Conservation (phyloP, 2,113 vertebrate genomes). For the Picathartes gymnocephalus region DNA sequence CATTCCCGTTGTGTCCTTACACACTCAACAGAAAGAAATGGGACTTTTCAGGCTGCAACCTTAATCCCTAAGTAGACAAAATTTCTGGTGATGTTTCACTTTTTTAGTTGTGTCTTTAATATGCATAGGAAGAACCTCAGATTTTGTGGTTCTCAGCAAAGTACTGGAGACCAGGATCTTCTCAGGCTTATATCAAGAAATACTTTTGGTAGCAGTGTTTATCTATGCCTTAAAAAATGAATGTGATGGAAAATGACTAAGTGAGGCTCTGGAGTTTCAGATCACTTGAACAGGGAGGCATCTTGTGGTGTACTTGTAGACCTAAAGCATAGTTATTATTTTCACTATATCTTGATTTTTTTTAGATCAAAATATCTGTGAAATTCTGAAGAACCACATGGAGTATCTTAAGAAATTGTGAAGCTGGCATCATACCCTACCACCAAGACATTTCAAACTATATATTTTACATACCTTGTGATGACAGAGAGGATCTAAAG, state of each 20-base stretch:
- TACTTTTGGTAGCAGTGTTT: neutral
- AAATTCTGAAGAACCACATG: neutral
- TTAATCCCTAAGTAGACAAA: neutral
- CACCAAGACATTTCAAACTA: neutral
- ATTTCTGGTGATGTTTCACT: neutral
- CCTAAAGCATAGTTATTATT: neutral
- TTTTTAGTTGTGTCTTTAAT: neutral
- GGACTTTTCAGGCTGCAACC: neutral
- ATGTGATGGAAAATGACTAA: neutral
- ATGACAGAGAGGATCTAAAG: neutral
- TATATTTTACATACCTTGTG: neutral
- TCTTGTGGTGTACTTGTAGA: neutral
- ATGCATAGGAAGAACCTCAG: neutral
- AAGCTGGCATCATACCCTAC: neutral
- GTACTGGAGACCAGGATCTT: neutral
- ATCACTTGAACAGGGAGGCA: neutral
- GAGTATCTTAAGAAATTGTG: neutral
- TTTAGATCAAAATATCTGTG: neutral
- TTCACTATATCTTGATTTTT: neutral
- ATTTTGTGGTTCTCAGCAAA: neutral
- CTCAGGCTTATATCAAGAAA: neutral
- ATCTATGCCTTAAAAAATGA: neutral
- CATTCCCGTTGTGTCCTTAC: neutral
- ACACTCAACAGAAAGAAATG: neutral
- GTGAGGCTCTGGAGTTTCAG: neutral